Evolutionary conservation across 2,797 vertebrate species (phyloP).

Genomic region (Coracias cyanogaster): DNA sequence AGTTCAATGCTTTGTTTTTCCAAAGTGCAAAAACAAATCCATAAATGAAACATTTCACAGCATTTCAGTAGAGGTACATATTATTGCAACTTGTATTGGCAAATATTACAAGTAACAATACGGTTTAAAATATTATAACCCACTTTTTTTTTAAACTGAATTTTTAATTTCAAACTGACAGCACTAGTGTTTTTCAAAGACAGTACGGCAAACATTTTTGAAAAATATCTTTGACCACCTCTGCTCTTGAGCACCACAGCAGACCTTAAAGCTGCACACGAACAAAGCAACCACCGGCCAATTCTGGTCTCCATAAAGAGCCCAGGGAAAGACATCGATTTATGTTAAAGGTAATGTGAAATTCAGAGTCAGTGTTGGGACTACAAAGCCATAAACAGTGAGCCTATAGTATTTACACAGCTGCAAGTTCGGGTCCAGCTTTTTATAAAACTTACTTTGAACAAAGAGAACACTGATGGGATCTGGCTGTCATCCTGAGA

Average conservation of each 20-base stretch:
- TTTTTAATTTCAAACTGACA: neutral
- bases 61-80: conserved; percentile 1
- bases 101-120: neutral
- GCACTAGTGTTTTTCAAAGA: neutral
- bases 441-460: conserved; percentile 1
- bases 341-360: neutral
- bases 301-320: neutral
- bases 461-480: neutral
- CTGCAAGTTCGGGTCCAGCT: neutral
- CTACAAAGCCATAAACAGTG: neutral
- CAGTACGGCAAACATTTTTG: neutral
- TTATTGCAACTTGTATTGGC: neutral
- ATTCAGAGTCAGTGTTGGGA: conserved; percentile 26
- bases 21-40: neutral
- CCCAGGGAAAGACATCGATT: conserved; percentile 3
- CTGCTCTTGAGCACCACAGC: neutral
- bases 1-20: neutral
- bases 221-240: neutral
- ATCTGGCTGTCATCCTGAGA: neutral
- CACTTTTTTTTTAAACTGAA: neutral
- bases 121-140: neutral
- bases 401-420: conserved; percentile 42
- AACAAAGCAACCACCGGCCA: conserved; percentile 4
- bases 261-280: neutral
- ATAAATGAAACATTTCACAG: conserved; percentile 1